phyloP scores from a whole-genome alignment of 2,888 invertebrate species.

The Synergus japonicus region DNA sequence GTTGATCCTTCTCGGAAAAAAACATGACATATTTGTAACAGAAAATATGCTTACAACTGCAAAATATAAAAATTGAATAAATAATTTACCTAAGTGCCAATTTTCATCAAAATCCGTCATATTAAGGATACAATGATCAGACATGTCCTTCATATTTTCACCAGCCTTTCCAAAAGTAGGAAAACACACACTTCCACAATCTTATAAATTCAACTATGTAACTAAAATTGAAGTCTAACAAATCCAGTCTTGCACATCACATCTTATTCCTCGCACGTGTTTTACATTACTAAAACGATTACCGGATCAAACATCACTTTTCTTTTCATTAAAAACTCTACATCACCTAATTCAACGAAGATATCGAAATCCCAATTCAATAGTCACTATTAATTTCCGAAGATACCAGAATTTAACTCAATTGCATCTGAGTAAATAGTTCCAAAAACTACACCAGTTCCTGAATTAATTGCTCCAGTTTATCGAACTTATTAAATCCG shows the following conservation, averaged over 20 bases:
- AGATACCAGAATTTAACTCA: neutral
- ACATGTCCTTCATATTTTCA: conserved; percentile 50
- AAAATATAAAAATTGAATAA: neutral
- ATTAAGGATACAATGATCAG: conserved; percentile 59
- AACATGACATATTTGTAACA: too few relatives aligned
- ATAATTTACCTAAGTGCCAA: conserved; percentile 55
- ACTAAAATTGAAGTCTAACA: neutral
- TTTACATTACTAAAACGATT: neutral
- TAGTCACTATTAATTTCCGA: neutral
- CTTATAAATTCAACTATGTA: neutral
- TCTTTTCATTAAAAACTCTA: neutral
- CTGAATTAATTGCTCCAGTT: neutral
- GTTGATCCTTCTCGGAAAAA: too few relatives aligned
- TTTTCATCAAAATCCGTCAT: conserved; percentile 55
- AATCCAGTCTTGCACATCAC: neutral
- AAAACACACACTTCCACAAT: neutral
- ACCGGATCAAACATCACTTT: neutral
- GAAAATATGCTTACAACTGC: too few relatives aligned
- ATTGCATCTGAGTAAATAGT: neutral
- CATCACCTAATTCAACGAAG: neutral
- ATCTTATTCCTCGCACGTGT: neutral
- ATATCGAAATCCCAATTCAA: neutral
- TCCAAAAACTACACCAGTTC: neutral
- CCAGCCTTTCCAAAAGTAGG: neutral
- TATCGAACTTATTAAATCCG: neutral